Percentiles rank a stretch among this genome's conserved stretches.
Evolutionary conservation across 2,797 vertebrate genomes (phyloP).

Genomic region (Sphaeramia orbicularis): DNA sequence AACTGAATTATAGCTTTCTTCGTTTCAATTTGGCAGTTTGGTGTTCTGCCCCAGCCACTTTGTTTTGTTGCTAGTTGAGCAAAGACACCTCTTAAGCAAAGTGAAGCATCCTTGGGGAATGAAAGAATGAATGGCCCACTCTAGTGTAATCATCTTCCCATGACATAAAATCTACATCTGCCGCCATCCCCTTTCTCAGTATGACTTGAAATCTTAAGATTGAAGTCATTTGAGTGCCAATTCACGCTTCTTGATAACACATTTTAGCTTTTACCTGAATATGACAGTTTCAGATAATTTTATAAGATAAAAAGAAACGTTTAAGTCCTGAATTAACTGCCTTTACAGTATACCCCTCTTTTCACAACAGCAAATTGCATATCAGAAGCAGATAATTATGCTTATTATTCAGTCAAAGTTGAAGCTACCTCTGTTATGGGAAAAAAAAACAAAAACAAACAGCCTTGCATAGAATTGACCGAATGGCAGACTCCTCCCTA

Average conservation of each 20-base stretch:
- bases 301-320: conserved; percentile 7
- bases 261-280: conserved; percentile 20
- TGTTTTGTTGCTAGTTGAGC: conserved; percentile 69
- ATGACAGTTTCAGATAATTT: background rate
- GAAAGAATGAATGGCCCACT: conserved; percentile 66
- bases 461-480: background rate
- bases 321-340: background rate
- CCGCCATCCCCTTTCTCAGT: conserved; percentile 34
- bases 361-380: background rate
- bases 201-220: conserved; percentile 42
- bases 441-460: background rate
- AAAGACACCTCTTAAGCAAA: conserved; percentile 73
- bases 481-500: no score
- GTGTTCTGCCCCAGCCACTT: conserved; percentile 59
- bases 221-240: conserved; percentile 44
- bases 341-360: background rate
- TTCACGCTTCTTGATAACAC: conserved; percentile 32
- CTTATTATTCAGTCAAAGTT: background rate
- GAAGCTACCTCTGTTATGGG: background rate
- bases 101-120: conserved; percentile 52
- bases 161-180: conserved; percentile 50
- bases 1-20: conserved; percentile 78
- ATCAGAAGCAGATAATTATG: background rate
- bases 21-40: conserved; percentile 73
- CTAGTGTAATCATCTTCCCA: conserved; percentile 63